These are phyloP conservation scores for Cryptus viduatorius DNA, from an alignment of 2,888 invertebrate species.

Conservation along the genomic window DNA sequence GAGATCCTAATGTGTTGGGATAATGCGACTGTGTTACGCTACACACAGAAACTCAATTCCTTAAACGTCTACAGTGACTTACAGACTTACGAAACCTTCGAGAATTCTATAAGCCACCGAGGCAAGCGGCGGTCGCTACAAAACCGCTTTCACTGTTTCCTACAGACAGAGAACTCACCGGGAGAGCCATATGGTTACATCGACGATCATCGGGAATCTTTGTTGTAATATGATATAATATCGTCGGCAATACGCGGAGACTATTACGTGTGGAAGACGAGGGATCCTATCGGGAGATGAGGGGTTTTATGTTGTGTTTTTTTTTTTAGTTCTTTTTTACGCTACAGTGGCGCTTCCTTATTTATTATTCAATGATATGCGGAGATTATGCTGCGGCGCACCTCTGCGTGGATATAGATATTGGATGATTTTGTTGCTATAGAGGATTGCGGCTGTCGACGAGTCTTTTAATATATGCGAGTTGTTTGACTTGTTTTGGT, in stretches of 20 bases:
- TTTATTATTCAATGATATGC: conserved; percentile 67
- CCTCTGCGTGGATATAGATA: conserved; percentile 25
- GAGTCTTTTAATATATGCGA: conserved; percentile 22
- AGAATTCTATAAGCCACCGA: conserved; percentile 71
- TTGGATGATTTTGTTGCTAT: not conserved
- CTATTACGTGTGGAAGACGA: not conserved
- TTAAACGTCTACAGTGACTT: conserved; percentile 60
- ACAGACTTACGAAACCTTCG: conserved; percentile 75
- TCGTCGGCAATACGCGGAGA: conserved; percentile 57
- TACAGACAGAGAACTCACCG: conserved; percentile 24
- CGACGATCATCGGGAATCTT: conserved; percentile 53
- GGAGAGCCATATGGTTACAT: conserved; percentile 78
- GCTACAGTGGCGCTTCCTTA: conserved; percentile 51
- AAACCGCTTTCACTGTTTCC: conserved; percentile 79
- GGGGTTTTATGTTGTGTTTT: conserved; percentile 4
- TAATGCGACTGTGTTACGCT: not conserved
- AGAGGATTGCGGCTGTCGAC: conserved; percentile 15
- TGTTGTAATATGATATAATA: conserved; percentile 77
- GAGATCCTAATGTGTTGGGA: not conserved
- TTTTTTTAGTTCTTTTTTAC: not conserved
- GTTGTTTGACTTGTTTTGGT: conserved; percentile 22
- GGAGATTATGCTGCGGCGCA: conserved; percentile 55
- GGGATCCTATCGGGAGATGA: conserved; percentile 16
- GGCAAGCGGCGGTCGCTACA: conserved; percentile 35
- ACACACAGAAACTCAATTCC: not conserved